These are phyloP conservation scores for Spinus pinus DNA, from an alignment of 2,797 vertebrate genomes.

Conservation along the genomic window DNA sequence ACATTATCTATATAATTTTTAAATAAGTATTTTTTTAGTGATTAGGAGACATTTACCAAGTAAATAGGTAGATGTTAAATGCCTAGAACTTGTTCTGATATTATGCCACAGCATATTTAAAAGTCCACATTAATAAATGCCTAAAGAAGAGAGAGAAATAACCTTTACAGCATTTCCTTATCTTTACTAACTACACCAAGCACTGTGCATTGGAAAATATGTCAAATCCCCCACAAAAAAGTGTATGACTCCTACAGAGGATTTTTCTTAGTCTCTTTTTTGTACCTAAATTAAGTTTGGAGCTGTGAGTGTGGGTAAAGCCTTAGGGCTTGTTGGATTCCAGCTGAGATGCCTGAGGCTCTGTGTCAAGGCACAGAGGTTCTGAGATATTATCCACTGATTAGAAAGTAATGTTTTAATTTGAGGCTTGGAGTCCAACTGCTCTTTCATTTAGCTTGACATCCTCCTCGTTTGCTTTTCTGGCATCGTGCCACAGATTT, in stretches of 20 bases:
- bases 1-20: fast-evolving
- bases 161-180: neutral
- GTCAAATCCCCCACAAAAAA: neutral
- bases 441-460: neutral
- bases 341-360: neutral
- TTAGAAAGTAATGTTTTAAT: neutral
- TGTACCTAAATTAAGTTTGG: neutral
- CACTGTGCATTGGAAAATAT: neutral
- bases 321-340: neutral
- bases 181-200: neutral
- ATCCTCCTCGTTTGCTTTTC: neutral
- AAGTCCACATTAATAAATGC: neutral
- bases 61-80: neutral
- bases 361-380: neutral
- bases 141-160: neutral
- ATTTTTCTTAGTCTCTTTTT: neutral
- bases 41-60: neutral
- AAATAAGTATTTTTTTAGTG: neutral
- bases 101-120: neutral
- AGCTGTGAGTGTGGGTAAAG: neutral
- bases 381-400: neutral
- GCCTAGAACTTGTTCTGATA: neutral
- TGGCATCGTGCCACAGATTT: neutral
- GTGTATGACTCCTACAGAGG: neutral
- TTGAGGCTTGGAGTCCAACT: neutral